These are phyloP conservation scores for Pachyrhynchus sulphureomaculatus DNA, from an alignment of 1,140 invertebrate genomes.

Conservation along the genomic window DNA sequence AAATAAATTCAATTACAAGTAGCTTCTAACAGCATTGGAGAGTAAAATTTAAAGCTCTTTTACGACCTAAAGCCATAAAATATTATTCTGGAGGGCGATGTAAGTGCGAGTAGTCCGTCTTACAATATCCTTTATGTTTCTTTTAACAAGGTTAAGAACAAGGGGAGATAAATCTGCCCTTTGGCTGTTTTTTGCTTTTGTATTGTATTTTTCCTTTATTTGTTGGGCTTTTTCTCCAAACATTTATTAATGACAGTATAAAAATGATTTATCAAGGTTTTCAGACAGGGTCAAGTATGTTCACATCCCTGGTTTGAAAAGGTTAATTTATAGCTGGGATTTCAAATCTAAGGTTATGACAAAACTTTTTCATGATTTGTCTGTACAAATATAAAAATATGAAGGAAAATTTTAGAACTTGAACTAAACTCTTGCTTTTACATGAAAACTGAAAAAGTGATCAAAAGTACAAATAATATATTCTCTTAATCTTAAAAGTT, in stretches of 20 bases:
- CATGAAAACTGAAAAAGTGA: too few species aligned
- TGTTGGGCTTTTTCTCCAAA: neutral
- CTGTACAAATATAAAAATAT: too few species aligned
- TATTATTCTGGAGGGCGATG: constrained; percentile 20
- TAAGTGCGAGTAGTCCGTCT: constrained; percentile 23
- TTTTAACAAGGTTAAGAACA: constrained; percentile 28
- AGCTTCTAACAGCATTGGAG: neutral
- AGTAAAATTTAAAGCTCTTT: constrained; percentile 19
- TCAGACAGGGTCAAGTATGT: too few species aligned
- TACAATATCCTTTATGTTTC: constrained; percentile 29
- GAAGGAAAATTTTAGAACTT: too few species aligned
- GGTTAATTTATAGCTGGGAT: too few species aligned
- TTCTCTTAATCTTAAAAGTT: too few species aligned
- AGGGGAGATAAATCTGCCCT: constrained; percentile 24
- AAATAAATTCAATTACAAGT: constrained; percentile 30
- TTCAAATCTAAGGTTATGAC: too few species aligned
- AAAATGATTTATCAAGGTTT: too few species aligned
- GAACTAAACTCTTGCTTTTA: too few species aligned
- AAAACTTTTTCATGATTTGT: too few species aligned
- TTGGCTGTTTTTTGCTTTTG: constrained; percentile 8
- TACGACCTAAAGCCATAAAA: constrained; percentile 17
- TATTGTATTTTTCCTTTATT: constrained; percentile 10
- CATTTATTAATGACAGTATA: neutral
- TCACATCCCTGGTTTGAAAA: too few species aligned
- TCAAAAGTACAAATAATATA: too few species aligned